These are phyloP conservation scores for Lepidostoma basale DNA, from an alignment of 1,140 invertebrate genomes.

Conservation along the genomic window DNA sequence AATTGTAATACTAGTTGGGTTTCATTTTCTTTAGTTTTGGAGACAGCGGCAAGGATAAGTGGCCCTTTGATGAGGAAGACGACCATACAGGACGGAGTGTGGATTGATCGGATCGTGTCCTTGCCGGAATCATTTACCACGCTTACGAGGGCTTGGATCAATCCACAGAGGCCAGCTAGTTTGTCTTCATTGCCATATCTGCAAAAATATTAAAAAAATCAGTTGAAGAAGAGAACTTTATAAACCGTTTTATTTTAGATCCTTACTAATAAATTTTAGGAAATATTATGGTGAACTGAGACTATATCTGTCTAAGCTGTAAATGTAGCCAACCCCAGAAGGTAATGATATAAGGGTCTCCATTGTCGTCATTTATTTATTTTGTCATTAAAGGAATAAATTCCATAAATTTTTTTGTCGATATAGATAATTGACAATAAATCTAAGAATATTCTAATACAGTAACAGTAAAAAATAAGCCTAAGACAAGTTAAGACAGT, in stretches of 20 bases:
- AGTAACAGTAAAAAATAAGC: no score
- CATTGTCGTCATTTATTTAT: no score
- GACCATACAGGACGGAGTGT: constrained; percentile 84
- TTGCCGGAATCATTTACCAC: constrained; percentile 83
- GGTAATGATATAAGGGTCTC: no score
- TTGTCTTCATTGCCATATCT: constrained; percentile 93
- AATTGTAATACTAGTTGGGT: constrained; percentile 85
- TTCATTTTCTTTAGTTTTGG: constrained; percentile 81
- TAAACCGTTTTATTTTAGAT: not conserved
- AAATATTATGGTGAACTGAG: no score
- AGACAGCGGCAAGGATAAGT: constrained; percentile 88
- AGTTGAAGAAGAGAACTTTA: not conserved
- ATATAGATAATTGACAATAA: no score
- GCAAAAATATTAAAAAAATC: constrained; percentile 46
- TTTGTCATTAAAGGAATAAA: no score
- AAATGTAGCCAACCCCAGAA: no score
- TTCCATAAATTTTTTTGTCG: no score
- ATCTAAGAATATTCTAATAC: no score
- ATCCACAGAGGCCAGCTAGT: constrained; percentile 90
- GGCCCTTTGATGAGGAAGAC: constrained; percentile 89
- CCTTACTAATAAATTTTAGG: no score
- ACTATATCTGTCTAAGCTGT: no score
- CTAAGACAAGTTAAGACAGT: no score
- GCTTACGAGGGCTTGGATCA: constrained; percentile 94
- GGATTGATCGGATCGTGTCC: constrained; percentile 84